phyloP scores from a whole-genome alignment of 2,888 invertebrate genomes.

The Mechanitis messenoides region DNA sequence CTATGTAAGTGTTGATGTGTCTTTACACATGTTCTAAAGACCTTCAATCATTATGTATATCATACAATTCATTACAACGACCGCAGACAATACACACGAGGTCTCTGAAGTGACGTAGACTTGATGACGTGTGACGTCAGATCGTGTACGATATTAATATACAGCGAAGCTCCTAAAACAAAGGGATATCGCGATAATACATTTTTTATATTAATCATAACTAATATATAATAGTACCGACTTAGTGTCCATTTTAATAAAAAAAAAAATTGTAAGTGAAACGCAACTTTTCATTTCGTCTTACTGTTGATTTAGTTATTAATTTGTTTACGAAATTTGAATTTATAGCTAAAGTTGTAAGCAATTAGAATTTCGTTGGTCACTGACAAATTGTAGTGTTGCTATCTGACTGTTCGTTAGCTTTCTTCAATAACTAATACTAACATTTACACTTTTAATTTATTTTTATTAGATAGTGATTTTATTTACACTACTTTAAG shows the following conservation, averaged over 20 bases:
- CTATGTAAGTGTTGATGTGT: no score
- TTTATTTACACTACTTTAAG: no score
- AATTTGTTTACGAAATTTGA: not conserved
- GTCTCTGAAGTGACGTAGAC: not conserved
- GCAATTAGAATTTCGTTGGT: not conserved
- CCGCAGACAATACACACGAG: conserved; percentile 2
- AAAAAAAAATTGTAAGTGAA: no score
- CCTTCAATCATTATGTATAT: not conserved
- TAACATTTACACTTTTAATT: not conserved
- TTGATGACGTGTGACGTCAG: not conserved
- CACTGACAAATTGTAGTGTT: conserved; percentile 2
- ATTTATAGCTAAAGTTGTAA: conserved; percentile 1
- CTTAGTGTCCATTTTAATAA: no score
- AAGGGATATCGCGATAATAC: not conserved
- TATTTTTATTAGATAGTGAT: not conserved
- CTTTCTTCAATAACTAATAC: not conserved
- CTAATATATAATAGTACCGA: no score
- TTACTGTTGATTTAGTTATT: not conserved
- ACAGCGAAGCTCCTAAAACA: not conserved
- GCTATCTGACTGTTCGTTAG: conserved; percentile 5
- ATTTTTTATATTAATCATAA: not conserved
- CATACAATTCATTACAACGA: not conserved
- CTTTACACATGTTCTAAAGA: not conserved
- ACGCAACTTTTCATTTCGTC: not conserved
- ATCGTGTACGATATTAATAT: not conserved